Percentiles rank a stretch among this genome's conserved stretches.
These are phyloP conservation scores for Thunnus albacares DNA, from an alignment of 2,797 vertebrate genomes.

Conservation along the genomic window DNA sequence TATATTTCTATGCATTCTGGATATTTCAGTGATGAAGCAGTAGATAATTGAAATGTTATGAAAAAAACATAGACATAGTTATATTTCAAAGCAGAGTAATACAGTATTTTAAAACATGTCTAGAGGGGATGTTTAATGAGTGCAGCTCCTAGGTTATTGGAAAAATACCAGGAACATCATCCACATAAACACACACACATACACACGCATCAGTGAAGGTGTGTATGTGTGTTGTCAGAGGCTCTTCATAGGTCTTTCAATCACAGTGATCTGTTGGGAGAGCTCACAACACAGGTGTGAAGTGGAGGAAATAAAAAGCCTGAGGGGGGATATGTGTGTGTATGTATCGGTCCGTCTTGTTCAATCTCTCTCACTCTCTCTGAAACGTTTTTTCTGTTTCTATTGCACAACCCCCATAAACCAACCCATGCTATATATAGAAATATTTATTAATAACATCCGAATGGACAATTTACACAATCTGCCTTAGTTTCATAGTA, in stretches of 20 bases:
- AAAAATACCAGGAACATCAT: background rate
- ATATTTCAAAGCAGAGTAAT: no score
- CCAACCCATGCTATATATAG: conserved; percentile 55
- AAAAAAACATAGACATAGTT: no score
- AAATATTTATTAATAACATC: conserved; percentile 83
- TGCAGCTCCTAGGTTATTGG: background rate
- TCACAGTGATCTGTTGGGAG: conserved; percentile 33
- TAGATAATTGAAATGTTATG: no score
- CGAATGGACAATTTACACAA: conserved; percentile 70
- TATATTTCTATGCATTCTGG: no score
- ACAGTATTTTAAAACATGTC: no score
- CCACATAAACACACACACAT: background rate
- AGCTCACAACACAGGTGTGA: conserved; percentile 37
- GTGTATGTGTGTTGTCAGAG: conserved; percentile 32
- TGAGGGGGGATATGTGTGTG: background rate
- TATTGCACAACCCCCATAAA: conserved; percentile 29
- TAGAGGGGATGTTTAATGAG: background rate
- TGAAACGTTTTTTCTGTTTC: background rate
- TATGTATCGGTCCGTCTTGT: background rate
- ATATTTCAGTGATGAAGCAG: no score
- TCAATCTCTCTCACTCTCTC: conserved; percentile 5
- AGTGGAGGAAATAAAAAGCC: background rate
- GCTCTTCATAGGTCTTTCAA: conserved; percentile 35
- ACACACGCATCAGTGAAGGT: background rate
- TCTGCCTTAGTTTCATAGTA: conserved; percentile 63